These are phyloP conservation scores for Amphiprion clarkii DNA, from an alignment of 2,797 vertebrate genomes.

Conservation along the genomic window DNA sequence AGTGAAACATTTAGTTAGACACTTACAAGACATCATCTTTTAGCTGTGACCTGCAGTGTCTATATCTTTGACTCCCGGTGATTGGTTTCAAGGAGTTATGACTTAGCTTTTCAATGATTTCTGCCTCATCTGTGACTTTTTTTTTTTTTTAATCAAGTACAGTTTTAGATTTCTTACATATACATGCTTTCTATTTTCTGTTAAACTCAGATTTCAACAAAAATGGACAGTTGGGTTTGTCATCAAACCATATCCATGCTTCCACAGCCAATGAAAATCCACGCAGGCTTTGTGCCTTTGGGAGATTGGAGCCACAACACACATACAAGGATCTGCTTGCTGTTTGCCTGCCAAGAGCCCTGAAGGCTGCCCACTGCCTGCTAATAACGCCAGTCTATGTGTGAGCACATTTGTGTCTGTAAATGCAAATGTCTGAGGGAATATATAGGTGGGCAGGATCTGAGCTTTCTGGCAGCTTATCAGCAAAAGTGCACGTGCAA, in stretches of 20 bases:
- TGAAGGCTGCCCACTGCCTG: constrained; percentile 25
- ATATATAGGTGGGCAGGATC: background rate
- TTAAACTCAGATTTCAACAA: too few species aligned
- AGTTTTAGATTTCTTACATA: constrained; percentile 24
- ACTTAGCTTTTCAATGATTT: constrained; percentile 22
- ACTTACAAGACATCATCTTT: constrained; percentile 24
- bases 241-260: background rate
- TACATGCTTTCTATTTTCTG: background rate
- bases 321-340: background rate
- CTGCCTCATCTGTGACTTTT: background rate
- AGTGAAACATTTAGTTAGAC: constrained; percentile 39
- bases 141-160: too few species aligned
- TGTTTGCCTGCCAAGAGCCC: constrained; percentile 35
- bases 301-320: constrained; percentile 11
- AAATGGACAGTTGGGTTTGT: background rate
- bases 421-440: constrained; percentile 8
- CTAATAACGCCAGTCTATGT: constrained; percentile 37
- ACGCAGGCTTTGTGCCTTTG: constrained; percentile 2
- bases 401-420: constrained; percentile 18
- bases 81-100: constrained; percentile 15
- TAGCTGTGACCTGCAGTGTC: constrained; percentile 7
- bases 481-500: background rate
- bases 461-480: constrained; percentile 8
- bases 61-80: background rate
- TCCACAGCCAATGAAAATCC: constrained; percentile 9